These are phyloP conservation scores for Butorides virescens DNA, from an alignment of 2,113 vertebrate species.

Conservation along the genomic window DNA sequence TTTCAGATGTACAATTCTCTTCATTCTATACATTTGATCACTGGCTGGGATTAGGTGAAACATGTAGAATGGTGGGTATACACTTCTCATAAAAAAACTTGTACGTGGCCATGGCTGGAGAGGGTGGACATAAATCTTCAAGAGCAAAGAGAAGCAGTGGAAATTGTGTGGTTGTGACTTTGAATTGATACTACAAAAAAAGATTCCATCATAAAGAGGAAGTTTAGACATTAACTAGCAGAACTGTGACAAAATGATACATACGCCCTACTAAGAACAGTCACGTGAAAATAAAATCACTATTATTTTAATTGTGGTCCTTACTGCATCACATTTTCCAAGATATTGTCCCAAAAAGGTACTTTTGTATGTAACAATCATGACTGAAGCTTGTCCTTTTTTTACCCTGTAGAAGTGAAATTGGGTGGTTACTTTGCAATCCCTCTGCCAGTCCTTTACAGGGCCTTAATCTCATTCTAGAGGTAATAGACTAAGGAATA, in stretches of 20 bases:
- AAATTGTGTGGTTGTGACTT: neutral
- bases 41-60: neutral
- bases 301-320: neutral
- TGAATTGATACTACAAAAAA: neutral
- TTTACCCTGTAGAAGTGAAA: neutral
- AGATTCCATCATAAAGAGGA: neutral
- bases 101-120: neutral
- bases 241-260: neutral
- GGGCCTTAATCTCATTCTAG: neutral
- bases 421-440: neutral
- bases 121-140: neutral
- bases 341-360: neutral
- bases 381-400: neutral
- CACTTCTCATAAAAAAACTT: neutral
- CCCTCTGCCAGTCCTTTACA: neutral
- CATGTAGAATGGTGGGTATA: neutral
- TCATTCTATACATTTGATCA: neutral
- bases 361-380: neutral
- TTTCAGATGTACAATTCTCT: slow-evolving; percentile 41
- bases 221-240: neutral
- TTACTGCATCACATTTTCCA: neutral
- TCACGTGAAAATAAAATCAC: neutral
- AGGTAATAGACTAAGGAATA: neutral
- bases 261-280: neutral
- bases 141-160: neutral